These are phyloP conservation scores for Epinephelus fuscoguttatus DNA, from an alignment of 2,113 vertebrate species.

Conservation along the genomic window DNA sequence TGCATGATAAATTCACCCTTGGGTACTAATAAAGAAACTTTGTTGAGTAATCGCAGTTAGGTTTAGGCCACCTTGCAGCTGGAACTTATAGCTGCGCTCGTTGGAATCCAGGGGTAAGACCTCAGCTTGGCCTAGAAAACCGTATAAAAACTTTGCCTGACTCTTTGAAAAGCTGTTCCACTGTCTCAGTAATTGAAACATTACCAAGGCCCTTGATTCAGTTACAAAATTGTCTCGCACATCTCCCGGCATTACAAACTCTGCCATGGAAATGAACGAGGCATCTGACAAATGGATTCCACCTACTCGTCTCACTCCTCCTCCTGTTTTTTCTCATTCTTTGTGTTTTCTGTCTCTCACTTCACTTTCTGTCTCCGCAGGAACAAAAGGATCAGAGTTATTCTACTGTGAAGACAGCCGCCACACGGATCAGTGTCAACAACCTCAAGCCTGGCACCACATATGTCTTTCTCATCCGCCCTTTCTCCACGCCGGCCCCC, in stretches of 20 bases:
- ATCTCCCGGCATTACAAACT: conserved; percentile 12
- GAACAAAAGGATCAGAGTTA: conserved; percentile 95
- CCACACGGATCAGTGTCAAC: conserved; percentile 90
- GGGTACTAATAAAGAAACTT: too few species aligned
- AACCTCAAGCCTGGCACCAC: conserved; percentile 95
- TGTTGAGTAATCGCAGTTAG: too few species aligned
- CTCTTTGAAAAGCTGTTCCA: background rate
- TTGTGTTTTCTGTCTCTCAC: conserved; percentile 32
- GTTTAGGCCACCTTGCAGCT: too few species aligned
- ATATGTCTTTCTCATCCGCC: conserved; percentile 94
- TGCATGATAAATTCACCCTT: too few species aligned
- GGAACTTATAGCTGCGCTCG: too few species aligned
- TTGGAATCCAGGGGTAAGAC: background rate
- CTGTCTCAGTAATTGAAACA: conserved; percentile 19
- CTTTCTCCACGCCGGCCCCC: conserved; percentile 85
- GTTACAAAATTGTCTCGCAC: conserved; percentile 16
- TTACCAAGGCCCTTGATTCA: conserved; percentile 22
- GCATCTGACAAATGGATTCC: conserved; percentile 52
- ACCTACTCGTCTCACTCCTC: conserved; percentile 47
- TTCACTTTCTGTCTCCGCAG: conserved; percentile 75
- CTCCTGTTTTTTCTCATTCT: background rate
- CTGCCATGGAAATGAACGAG: conserved; percentile 40
- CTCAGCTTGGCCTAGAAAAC: background rate
- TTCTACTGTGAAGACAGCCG: conserved; percentile 93
- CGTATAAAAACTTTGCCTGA: conserved; percentile 4